Percentiles rank a stretch among this genome's conserved stretches.
phyloP scores from a whole-genome alignment of 2,797 vertebrate genomes.

The Danio kyathit region DNA sequence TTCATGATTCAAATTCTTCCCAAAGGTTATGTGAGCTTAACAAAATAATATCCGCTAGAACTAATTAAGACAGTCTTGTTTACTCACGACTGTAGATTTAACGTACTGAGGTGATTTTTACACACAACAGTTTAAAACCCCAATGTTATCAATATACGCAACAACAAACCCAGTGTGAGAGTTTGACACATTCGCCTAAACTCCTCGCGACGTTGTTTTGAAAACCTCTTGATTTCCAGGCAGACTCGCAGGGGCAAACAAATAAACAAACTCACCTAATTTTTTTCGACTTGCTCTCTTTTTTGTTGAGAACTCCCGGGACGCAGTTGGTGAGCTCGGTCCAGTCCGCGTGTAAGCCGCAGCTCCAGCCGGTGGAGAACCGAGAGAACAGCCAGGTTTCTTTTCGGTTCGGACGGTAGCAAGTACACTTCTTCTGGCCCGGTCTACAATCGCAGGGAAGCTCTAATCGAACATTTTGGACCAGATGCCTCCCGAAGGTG shows the following conservation, averaged over 20 bases:
- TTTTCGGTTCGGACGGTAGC: slow-evolving; percentile 87
- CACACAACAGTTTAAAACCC: background rate
- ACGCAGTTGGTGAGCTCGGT: slow-evolving; percentile 91
- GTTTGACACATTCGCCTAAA: background rate
- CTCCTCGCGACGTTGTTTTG: background rate
- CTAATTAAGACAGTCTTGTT: background rate
- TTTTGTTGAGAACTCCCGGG: slow-evolving; percentile 86
- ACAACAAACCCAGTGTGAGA: background rate
- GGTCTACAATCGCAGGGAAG: slow-evolving; percentile 89
- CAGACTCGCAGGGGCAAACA: background rate
- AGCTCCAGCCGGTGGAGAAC: slow-evolving; percentile 91
- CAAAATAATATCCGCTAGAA: background rate
- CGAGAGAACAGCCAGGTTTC: slow-evolving; percentile 91
- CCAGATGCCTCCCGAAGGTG: slow-evolving; percentile 89
- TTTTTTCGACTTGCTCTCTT: slow-evolving; percentile 72
- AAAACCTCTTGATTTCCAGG: background rate
- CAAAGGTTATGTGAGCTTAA: background rate
- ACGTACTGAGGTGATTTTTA: background rate
- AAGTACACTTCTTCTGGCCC: slow-evolving; percentile 91
- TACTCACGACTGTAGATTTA: background rate
- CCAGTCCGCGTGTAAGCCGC: slow-evolving; percentile 90
- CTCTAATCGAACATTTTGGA: slow-evolving; percentile 89
- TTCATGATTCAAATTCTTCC: background rate
- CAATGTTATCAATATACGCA: background rate
- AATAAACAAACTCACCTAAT: slow-evolving; percentile 55